A percentile compares a stretch with the other conserved stretches of the same genome.
phyloP scores from a whole-genome alignment of 1,140 invertebrate genomes.

The Asbolus verrucosus region DNA sequence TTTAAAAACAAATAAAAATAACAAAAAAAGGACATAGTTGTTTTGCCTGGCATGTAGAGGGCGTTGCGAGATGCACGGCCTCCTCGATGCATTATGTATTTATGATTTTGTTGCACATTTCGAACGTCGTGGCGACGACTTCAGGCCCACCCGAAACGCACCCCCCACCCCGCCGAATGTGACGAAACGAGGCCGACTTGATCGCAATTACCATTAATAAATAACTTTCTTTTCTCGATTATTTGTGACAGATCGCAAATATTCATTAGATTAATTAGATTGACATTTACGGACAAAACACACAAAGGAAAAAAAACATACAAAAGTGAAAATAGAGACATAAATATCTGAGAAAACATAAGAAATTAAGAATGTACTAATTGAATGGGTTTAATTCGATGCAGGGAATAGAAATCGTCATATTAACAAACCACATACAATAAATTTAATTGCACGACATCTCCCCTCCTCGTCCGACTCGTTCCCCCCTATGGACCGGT shows the following conservation, averaged over 20 bases:
- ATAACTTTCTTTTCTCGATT: conserved; percentile 27
- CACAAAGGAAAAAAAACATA: conserved; percentile 23
- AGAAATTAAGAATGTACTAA: conserved; percentile 60
- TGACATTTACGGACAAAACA: conserved; percentile 45
- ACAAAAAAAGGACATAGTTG: conserved; percentile 51
- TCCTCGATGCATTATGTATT: too few relatives aligned
- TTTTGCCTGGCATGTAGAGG: conserved; percentile 50
- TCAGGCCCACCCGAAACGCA: not conserved
- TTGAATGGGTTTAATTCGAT: conserved; percentile 59
- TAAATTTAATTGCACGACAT: conserved; percentile 47
- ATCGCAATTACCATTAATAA: conserved; percentile 36
- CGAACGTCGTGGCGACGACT: not conserved
- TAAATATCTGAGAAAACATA: conserved; percentile 55
- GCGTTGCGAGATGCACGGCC: conserved; percentile 32
- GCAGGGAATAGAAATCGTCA: conserved; percentile 59
- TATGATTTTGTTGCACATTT: too few relatives aligned
- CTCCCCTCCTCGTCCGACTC: conserved; percentile 35
- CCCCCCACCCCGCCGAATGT: too few relatives aligned
- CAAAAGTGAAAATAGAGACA: conserved; percentile 56
- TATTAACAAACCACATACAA: conserved; percentile 54
- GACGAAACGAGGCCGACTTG: conserved; percentile 14
- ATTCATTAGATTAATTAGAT: conserved; percentile 48
- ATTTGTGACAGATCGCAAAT: conserved; percentile 31
- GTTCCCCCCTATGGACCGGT: not conserved
- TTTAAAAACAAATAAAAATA: conserved; percentile 62